Evolutionary conservation across 1,140 invertebrate genomes (phyloP).

Genomic region (Gonatopus flavifemur): DNA sequence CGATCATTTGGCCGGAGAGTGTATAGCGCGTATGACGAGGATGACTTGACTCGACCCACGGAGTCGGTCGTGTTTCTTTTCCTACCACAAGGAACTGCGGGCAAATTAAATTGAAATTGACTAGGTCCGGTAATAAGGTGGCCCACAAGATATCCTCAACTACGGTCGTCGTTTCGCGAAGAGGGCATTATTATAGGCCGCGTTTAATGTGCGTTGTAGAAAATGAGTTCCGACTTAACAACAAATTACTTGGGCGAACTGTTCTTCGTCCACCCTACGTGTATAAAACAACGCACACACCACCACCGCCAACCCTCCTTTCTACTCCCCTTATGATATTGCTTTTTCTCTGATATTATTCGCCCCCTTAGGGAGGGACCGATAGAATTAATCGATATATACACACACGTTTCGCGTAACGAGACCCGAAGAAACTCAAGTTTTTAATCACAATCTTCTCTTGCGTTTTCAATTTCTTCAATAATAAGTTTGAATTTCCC

Average conservation of each 20-base stretch:
- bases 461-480: too few relatives aligned
- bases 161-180: conserved; percentile 9
- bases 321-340: too few relatives aligned
- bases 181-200: too few relatives aligned
- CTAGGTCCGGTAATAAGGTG: conserved; percentile 41
- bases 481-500: too few relatives aligned
- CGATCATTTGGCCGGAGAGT: not conserved
- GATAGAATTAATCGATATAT: too few relatives aligned
- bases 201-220: conserved; percentile 31
- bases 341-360: too few relatives aligned
- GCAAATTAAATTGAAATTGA: conserved; percentile 45
- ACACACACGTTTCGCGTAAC: too few relatives aligned
- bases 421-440: too few relatives aligned
- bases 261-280: conserved; percentile 23
- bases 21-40: conserved; percentile 17
- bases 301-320: too few relatives aligned
- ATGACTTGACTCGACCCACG: not conserved
- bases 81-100: conserved; percentile 26
- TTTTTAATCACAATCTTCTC: too few relatives aligned
- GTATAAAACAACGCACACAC: too few relatives aligned
- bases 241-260: conserved; percentile 34
- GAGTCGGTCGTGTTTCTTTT: not conserved
- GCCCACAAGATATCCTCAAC: conserved; percentile 18
- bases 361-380: too few relatives aligned
- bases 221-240: conserved; percentile 43